Evolutionary conservation across 2,113 vertebrate species (phyloP), one percentile per base, ranked within the genome.

Genomic region (Brachyhypopomus occidentalis): DNA sequence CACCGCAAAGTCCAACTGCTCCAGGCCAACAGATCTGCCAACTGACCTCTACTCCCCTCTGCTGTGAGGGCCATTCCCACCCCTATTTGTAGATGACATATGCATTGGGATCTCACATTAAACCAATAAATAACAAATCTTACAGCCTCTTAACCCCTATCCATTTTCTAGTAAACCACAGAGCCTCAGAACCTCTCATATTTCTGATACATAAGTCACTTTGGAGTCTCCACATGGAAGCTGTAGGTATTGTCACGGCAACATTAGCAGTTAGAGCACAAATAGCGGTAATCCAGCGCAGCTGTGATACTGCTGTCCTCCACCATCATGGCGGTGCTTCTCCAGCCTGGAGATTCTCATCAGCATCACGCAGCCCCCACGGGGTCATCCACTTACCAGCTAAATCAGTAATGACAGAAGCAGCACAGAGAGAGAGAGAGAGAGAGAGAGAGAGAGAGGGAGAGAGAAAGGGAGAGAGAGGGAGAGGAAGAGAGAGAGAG

Each of bases 361-460:
- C 88, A 91, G 87, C 88, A 88, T 84, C 74, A 84, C 84, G 82
- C 79, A 78, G 79, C 93, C 94, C 93, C 93, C 45, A 75, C 80
- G 89, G 93, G 90, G 89, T 89, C 89, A 82, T 92, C 89, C 90
- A 90, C 92, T 94, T 95, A 94, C 94, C 90, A 90, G 92, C 92
- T 96, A 96, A 96, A 96, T 96, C 95, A 96, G 94, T 95, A 94
- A 96, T 95, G 90, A 94, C 88, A 92, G 27, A 74, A 27, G 88
- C 89, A 89, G 88, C 38, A 17, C 82, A 80, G 72, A 91, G 90
- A 83, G 86, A 90, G 88, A 87, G 88, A 91, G 5, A 23, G 45
- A 59, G 64, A 70, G 77, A 69, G 73, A 79, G 75, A 72, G 14
- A 27, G 9, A 27, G 60, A 14, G 60, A 27, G 14, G 25, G 60